Evolutionary conservation across 2,888 invertebrate species (phyloP), one percentile per base, ranked within the genome.

Genomic region (Metacarcinus magister): DNA sequence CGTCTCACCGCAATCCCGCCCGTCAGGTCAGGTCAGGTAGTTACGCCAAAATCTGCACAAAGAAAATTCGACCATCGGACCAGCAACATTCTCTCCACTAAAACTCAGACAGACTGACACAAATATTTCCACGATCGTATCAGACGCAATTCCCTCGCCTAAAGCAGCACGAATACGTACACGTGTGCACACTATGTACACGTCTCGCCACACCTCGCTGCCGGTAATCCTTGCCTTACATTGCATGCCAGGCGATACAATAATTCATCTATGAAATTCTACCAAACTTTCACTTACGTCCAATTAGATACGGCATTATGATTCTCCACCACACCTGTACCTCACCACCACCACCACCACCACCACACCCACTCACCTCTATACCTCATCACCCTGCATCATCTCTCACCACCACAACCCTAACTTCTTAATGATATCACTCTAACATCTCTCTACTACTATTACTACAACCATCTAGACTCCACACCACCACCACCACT

Each of bases 21-120:
- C 13, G 19, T 32, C 92, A 3, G 23, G 46, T 28, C 92, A 16
- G 19, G 39, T n/a, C 91, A n/a, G 39, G n/a, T 43, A n/a, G 44
- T 10, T 32, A 82, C 82, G 82, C 82, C 32, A 82, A 82, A 82
- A 67, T 67, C 67, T 13, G 2, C 82, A 13, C 82, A 32, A 7
- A 32, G 32, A 32, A 32, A 32, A 32, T 32, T 32, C 28, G 32
- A 13, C 82, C 82, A 82, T 28, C 32, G 82, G 32, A 32, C 82
- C 82, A 82, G 32, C 82, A 32, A 28, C 82, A 82, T 8, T 82
- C 82, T 13, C 60, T 19, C 82, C 82, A 23, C 3, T 32, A 82
- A 82, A 82, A 82, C 82, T 82, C 82, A 28, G 82, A 82, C 82
- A 28, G 32, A 82, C 82, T 82, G 82, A 82, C 82, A 82, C 82